A percentile compares a stretch with the other conserved stretches of the same genome.
phyloP scores from a whole-genome alignment of 2,113 vertebrate species.

The Meriones unguiculatus region DNA sequence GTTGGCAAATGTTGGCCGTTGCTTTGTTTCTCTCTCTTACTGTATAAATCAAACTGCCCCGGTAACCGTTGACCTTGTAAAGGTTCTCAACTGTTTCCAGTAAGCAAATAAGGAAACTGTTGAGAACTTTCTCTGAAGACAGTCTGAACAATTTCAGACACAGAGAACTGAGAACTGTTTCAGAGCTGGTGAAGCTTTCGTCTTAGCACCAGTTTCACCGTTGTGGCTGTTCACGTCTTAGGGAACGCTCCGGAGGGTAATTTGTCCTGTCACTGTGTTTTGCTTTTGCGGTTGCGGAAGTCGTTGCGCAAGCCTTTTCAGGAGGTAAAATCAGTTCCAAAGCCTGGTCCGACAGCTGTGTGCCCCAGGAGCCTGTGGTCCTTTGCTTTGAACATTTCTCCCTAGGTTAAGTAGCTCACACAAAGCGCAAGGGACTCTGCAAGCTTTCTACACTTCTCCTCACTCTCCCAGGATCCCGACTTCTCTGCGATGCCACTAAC shows the following conservation, averaged over 20 bases:
- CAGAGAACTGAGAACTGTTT: constrained; percentile 55
- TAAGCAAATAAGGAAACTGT: constrained; percentile 34
- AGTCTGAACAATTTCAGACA: constrained; percentile 70
- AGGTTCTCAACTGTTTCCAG: constrained; percentile 48
- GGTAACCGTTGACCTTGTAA: constrained; percentile 50
- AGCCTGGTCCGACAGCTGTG: not conserved
- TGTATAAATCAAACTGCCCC: constrained; percentile 34
- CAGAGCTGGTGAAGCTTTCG: constrained; percentile 45
- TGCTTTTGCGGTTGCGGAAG: constrained; percentile 39
- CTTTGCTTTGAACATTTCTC: not conserved
- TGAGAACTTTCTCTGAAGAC: constrained; percentile 62
- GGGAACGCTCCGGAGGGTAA: not conserved
- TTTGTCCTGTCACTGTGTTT: constrained; percentile 44
- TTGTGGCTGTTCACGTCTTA: constrained; percentile 18
- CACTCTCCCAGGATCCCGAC: not conserved
- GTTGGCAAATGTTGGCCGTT: not conserved
- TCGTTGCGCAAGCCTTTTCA: not conserved
- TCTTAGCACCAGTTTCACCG: not conserved
- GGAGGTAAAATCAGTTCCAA: constrained; percentile 15
- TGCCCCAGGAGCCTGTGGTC: not conserved
- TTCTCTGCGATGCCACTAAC: not conserved
- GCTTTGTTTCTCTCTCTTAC: not conserved
- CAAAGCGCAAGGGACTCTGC: not conserved
- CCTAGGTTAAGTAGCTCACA: not conserved
- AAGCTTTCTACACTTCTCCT: not conserved